Evolutionary conservation across 2,797 vertebrate species (phyloP), one percentile per base, ranked within the genome.

Genomic region (Dipus sagitta): DNA sequence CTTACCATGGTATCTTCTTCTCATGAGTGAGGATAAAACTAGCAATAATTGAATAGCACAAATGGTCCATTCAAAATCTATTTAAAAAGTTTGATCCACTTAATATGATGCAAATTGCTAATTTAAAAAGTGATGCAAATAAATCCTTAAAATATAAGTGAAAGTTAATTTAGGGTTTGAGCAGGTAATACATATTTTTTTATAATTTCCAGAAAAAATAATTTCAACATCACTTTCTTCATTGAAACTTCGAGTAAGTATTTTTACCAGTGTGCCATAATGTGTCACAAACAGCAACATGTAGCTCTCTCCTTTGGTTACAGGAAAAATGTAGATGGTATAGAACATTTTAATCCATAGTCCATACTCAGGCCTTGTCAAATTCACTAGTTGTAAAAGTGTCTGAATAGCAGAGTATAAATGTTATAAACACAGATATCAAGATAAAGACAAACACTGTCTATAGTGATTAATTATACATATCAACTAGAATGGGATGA

Each of bases 51-150:
- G 17, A 94, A 93, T 64, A 84, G 32, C 15, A 12, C 71, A 79
- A 54, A 65, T 74, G 23, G 34, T 9, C n/a, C 13, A 42, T 90
- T 88, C 71, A 38, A 21, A 92, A 86, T 95, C 68, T 77, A 79
- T 85, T 95, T 71, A 65, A 93, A 28, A 18, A 70, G 13, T 54
- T 83, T 88, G 34, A 80, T 9, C 24, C 34, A 82, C 30, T 87
- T 93, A 52, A 89, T 93, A 88, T 1, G 72, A 78, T 74, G 52
- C 11, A 92, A 92, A 95, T 93, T 80, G 12, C 72, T 95, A 94
- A 90, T 86, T 92, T 91, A 84, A 93, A 80, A 94, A 94, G 47
- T 86, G 47, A 60, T 91, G 20, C 21, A 84, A 86, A 71, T 70
- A 93, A 93, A 88, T 84, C 24, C 62, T 88, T 89, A 91, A 77